Evolutionary conservation across 1,140 invertebrate species (phyloP).

Genomic region (Brachionus sp.): DNA sequence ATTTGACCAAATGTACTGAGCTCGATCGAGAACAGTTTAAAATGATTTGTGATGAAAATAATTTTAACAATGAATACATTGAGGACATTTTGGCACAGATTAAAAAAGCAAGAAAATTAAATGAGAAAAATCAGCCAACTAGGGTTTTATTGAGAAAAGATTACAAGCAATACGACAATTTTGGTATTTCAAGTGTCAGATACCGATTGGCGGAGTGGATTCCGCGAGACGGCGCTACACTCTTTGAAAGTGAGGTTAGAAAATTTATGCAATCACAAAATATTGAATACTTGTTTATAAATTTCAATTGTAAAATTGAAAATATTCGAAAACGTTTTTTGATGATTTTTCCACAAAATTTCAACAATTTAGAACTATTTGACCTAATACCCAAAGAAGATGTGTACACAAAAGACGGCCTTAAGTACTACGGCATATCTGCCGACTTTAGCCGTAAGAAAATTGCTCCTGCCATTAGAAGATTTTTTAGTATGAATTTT

Average conservation of each 20-base stretch:
- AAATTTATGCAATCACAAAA: slow-evolving; percentile 11
- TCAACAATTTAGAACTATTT: neutral
- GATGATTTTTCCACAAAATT: slow-evolving; percentile 7
- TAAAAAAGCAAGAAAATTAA: slow-evolving; percentile 10
- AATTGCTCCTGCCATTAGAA: neutral
- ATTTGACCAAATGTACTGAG: neutral
- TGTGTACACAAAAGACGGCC: neutral
- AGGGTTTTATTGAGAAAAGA: neutral
- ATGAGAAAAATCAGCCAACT: neutral
- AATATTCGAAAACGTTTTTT: slow-evolving; percentile 10
- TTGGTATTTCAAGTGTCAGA: neutral
- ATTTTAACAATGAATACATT: neutral
- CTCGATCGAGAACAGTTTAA: neutral
- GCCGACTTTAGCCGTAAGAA: neutral
- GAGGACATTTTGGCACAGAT: neutral
- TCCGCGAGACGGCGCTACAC: neutral
- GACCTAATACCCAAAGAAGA: neutral
- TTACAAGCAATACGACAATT: neutral
- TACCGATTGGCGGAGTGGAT: neutral
- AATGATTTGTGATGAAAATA: neutral
- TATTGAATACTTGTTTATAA: slow-evolving; percentile 4
- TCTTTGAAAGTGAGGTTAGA: neutral
- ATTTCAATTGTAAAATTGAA: slow-evolving; percentile 25
- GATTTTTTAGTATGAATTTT: neutral
- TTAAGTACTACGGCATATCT: neutral